Evolutionary conservation across 1,140 invertebrate genomes (phyloP), one percentile per base, ranked within the genome.

Genomic region (Chironomus striatipennis): DNA sequence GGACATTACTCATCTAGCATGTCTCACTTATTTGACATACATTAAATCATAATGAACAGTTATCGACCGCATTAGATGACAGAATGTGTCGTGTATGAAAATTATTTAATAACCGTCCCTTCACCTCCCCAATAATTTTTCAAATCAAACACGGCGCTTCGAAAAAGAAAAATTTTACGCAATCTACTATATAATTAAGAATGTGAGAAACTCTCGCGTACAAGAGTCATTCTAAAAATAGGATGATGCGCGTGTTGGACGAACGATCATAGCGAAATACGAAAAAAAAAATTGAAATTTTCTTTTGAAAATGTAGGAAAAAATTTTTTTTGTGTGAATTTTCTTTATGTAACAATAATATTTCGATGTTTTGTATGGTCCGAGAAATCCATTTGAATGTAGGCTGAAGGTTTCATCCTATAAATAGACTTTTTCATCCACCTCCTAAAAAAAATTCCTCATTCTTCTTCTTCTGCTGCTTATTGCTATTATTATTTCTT

Each of bases 181-280:
- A 57, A 57, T 57, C 47, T 57, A 57, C 47, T n/a, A n/a, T 57
- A n/a, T 34, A n/a, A 57, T 57, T 57, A n/a, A n/a, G 15, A 47
- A 57, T n/a, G 47, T 57, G 47, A 15, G 15, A 43, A 43, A 42
- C 5, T 43, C 47, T 57, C 47, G 47, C 47, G 34, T 57, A 64
- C 42, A 15, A 21, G 12, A 15, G 12, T 73, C 2, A 20, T 10
- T 47, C 47, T 74, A 74, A 17, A 74, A 74, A 74, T 74, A 74
- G 78, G 64, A 77, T 77, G 8, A 77, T 74, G 8, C 78, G 47
- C 47, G 47, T 57, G 47, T 57, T 57, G 47, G 47, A n/a, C 47
- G 47, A 57, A 57, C 47, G 47, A 57, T 57, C 47, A 57, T 57
- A 57, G 47, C n/a, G 47, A 57, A 47, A 47, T 47, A 47, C 43